Conservation (phyloP, 2,113 vertebrate genomes). For the Sinocyclocheilus rhinocerous region DNA sequence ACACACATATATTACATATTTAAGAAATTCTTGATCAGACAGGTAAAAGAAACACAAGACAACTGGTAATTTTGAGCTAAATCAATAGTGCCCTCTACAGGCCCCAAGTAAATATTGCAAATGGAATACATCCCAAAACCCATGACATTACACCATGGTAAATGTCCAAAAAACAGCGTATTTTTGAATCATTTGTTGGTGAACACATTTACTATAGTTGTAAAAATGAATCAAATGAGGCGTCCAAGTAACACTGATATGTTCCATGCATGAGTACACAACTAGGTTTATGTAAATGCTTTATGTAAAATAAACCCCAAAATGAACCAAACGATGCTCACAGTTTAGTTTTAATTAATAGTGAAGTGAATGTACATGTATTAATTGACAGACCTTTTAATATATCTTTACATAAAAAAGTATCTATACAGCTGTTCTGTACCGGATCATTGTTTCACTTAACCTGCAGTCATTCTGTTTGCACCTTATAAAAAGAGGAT, state of each 20-base stretch:
- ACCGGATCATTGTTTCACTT: slow-evolving; percentile 46
- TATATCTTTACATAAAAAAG: slow-evolving; percentile 58
- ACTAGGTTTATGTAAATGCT: background rate
- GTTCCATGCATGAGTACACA: background rate
- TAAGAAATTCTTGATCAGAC: background rate
- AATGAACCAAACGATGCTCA: background rate
- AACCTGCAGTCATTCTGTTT: slow-evolving; percentile 22
- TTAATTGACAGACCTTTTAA: slow-evolving; percentile 57
- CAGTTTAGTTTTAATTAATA: slow-evolving; percentile 59
- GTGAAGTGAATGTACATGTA: slow-evolving; percentile 60
- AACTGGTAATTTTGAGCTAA: background rate
- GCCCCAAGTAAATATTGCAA: background rate
- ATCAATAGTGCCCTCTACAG: slow-evolving; percentile 14
- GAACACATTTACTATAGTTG: background rate
- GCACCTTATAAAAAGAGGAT: slow-evolving; percentile 59
- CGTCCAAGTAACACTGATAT: background rate
- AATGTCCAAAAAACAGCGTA: background rate
- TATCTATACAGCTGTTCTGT: slow-evolving; percentile 53
- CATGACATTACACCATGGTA: background rate
- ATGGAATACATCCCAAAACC: background rate
- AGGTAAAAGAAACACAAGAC: background rate
- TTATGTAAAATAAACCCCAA: background rate
- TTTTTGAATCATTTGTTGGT: background rate
- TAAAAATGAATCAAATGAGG: background rate
- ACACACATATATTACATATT: background rate